These are phyloP conservation scores for Bryconaethiops microstoma DNA, from an alignment of 2,797 vertebrate species.

Conservation along the genomic window DNA sequence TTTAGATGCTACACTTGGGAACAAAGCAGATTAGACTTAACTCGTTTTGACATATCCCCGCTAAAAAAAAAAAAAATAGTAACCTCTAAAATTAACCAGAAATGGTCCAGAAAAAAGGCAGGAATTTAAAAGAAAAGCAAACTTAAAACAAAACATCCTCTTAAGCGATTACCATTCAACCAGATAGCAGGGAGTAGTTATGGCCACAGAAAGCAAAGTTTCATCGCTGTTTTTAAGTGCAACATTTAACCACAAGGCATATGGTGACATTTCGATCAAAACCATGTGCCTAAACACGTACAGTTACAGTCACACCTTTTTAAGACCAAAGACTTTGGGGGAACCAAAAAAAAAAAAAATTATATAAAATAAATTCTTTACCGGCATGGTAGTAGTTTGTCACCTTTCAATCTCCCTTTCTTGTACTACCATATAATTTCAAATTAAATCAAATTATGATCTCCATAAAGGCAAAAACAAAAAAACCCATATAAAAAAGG, in stretches of 20 bases:
- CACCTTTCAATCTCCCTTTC: slow-evolving; percentile 45
- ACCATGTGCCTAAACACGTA: slow-evolving; percentile 61
- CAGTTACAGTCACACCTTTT: slow-evolving; percentile 57
- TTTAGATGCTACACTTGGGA: slow-evolving; percentile 55
- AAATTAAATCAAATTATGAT: slow-evolving; percentile 53
- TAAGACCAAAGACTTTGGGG: slow-evolving; percentile 57
- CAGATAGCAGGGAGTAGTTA: slow-evolving; percentile 60
- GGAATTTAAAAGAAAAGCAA: slow-evolving; percentile 54
- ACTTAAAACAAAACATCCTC: slow-evolving; percentile 38
- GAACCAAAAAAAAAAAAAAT: slow-evolving; percentile 38
- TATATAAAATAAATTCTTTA: not conserved
- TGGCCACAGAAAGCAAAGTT: slow-evolving; percentile 64
- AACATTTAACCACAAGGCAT: slow-evolving; percentile 69
- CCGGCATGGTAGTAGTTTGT: slow-evolving; percentile 2
- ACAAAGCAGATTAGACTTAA: slow-evolving; percentile 49
- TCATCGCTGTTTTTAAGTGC: slow-evolving; percentile 58
- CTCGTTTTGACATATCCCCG: slow-evolving; percentile 44
- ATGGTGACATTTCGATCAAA: slow-evolving; percentile 61
- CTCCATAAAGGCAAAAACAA: slow-evolving; percentile 35
- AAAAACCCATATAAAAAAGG: slow-evolving; percentile 42
- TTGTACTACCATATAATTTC: slow-evolving; percentile 59
- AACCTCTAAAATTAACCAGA: slow-evolving; percentile 45
- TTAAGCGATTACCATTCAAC: slow-evolving; percentile 54
- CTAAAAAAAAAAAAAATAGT: slow-evolving; percentile 39
- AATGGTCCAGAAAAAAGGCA: slow-evolving; percentile 42